Evolutionary conservation across 2,113 vertebrate genomes (phyloP), one percentile per base, ranked within the genome.

Genomic region (Arvicanthis niloticus): DNA sequence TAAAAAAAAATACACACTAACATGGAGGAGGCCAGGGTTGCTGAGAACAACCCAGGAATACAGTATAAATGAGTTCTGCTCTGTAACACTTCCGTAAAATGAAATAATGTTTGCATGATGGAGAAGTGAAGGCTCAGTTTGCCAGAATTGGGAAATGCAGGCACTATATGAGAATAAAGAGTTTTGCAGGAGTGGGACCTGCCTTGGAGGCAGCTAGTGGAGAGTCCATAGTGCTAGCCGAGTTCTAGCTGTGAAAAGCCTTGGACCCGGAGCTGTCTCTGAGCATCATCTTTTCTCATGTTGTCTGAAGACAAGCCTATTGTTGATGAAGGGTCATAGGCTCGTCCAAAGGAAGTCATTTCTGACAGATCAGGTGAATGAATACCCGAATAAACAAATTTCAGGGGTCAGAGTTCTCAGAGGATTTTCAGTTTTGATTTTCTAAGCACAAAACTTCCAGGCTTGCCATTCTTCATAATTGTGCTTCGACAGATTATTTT

Each of bases 31-130:
- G 16, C 51, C 24, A 34, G 37, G 53, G 56, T 80, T 72, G 34
- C 37, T 26, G 15, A 26, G 13, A 21, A 51, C 15, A 45, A 15
- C 42, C 22, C 3, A 37, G 19, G 15, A 42, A 65, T 42, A 4
- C 2, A 26, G 0, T 7, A 17, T 8, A 5, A 29, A 24, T 24
- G 13, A n/a, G 29, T 3, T 6, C 22, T 21, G 76, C 21, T 7
- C 58, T 12, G 45, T 58, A 31, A 40, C 37, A 93, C 34, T 45
- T 53, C 58, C 7, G 60, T 75, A 60, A 53, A 40, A 67, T 76
- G 34, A 81, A 40, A 16, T 48, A 1, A 26, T 48, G 19, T 5
- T 21, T 81, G 21, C 34, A 15, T 8, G 45, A 7, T 6, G 53
- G 51, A 94, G 40, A 19, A 78, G 56, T 56, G 37, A 68, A 34